A percentile compares a stretch with the other conserved stretches of the same genome.
Evolutionary conservation across 2,888 invertebrate species (phyloP).

Genomic region (Amiota communis): DNA sequence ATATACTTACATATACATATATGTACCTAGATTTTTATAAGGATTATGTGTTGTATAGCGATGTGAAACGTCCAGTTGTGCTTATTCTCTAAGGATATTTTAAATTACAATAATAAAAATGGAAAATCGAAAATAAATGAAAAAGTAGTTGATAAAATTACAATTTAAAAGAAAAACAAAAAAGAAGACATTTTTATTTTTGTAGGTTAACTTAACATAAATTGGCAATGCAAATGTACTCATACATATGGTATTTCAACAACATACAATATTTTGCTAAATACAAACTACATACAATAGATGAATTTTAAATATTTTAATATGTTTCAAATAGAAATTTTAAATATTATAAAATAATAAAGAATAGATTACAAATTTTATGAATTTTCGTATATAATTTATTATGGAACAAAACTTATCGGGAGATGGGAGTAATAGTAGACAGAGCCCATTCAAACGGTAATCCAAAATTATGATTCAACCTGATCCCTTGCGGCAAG

Average conservation of each 20-base stretch:
- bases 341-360: too few species aligned
- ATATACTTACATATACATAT: conserved; percentile 38
- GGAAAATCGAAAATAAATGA: conserved; percentile 2
- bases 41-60: conserved; percentile 41
- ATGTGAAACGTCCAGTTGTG: conserved; percentile 23
- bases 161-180: too few species aligned
- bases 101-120: conserved; percentile 2
- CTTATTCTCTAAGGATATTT: conserved; percentile 5
- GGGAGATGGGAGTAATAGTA: too few species aligned
- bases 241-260: background rate
- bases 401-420: too few species aligned
- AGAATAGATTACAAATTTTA: too few species aligned
- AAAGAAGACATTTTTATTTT: background rate
- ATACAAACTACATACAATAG: too few species aligned
- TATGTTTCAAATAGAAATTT: too few species aligned
- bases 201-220: background rate
- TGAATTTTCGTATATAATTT: too few species aligned
- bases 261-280: background rate
- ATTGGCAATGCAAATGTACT: background rate
- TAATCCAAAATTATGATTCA: too few species aligned
- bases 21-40: conserved; percentile 38
- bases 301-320: too few species aligned
- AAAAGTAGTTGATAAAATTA: background rate
- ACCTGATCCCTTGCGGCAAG: too few species aligned
- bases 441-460: too few species aligned